Evolutionary conservation across 2,797 vertebrate genomes (phyloP), one percentile per base, ranked within the genome.

Genomic region (Rhinatrema bivittatum): DNA sequence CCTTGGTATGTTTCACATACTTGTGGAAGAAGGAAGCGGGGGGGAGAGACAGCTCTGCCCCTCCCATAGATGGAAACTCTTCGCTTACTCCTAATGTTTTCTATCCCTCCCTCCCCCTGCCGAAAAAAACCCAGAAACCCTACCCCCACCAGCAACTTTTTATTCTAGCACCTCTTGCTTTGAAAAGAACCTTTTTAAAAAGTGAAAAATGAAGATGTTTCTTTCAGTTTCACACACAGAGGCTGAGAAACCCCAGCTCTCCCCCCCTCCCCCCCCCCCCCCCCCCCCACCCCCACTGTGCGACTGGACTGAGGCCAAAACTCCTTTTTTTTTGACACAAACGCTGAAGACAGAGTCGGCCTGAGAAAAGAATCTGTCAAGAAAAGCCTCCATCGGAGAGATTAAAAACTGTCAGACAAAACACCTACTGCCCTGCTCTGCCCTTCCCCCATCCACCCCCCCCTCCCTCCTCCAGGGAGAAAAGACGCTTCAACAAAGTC

Each of bases 151-250:
- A n/a, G n/a, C 21, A 21, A 21, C 20, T 21, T 29, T n/a, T 29
- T 29, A 10, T 29, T 14, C 28, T 29, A 29, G 29, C 6, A 6
- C 20, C 23, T 35, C 20, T 35, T 32, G 14, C 35, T 32, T 14
- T 24, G 4, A 31, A 33, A 35, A 56, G 65, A 71, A 67, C 54
- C 72, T 79, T 27, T 15, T n/a, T 16, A 7, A 7, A 27, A 28
- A 38, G 76, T 77, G 69, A 76, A 38, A 82, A 83, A 84, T 86
- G 79, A 87, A 88, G 86, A 87, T 11, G 26, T 86, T 86, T 79
- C 78, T 64, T 70, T 67, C 78, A 65, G 64, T 80, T 86, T 88
- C 83, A 83, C 82, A 78, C 71, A 76, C 52, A 1, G 18, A 2
- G 39, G 65, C 81, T 88, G 86, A 88, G 86, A 63, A 79, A 79